A percentile compares a stretch with the other conserved stretches of the same genome.
phyloP scores from a whole-genome alignment of 2,888 invertebrate species.

The Eledone cirrhosa region DNA sequence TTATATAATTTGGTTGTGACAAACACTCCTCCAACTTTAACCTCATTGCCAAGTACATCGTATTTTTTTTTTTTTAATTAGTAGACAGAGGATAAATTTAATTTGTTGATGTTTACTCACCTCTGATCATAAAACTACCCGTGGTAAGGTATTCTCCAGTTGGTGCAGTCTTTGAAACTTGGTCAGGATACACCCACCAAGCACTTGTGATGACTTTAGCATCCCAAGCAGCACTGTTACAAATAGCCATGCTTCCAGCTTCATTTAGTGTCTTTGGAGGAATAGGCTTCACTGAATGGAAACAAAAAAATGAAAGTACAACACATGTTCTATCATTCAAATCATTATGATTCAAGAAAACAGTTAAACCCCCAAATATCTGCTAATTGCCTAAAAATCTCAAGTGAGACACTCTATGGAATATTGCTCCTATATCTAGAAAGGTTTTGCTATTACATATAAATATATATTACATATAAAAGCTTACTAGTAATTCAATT shows the following conservation, averaged over 20 bases:
- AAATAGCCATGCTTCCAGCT: slow-evolving; percentile 93
- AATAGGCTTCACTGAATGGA: slow-evolving; percentile 70
- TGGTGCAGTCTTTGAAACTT: slow-evolving; percentile 95
- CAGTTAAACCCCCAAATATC: too few species aligned
- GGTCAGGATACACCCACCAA: slow-evolving; percentile 96
- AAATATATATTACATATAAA: too few species aligned
- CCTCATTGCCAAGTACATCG: too few species aligned
- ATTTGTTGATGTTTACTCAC: slow-evolving; percentile 37
- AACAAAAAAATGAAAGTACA: not conserved
- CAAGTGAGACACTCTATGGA: too few species aligned
- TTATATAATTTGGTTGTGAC: too few species aligned
- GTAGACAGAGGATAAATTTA: not conserved
- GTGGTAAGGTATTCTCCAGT: slow-evolving; percentile 96
- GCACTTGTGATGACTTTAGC: slow-evolving; percentile 94
- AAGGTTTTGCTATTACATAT: too few species aligned
- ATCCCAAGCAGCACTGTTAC: slow-evolving; percentile 95
- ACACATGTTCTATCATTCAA: not conserved
- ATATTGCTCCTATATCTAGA: too few species aligned
- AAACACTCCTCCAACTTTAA: too few species aligned
- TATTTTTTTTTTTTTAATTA: too few species aligned
- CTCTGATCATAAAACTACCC: slow-evolving; percentile 72
- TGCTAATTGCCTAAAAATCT: too few species aligned
- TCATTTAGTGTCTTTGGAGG: slow-evolving; percentile 96
- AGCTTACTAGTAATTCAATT: not conserved
- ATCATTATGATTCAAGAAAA: too few species aligned